Base-by-base conservation (phyloP, 1,140 invertebrate genomes). In the Ips nitidus region DNA sequence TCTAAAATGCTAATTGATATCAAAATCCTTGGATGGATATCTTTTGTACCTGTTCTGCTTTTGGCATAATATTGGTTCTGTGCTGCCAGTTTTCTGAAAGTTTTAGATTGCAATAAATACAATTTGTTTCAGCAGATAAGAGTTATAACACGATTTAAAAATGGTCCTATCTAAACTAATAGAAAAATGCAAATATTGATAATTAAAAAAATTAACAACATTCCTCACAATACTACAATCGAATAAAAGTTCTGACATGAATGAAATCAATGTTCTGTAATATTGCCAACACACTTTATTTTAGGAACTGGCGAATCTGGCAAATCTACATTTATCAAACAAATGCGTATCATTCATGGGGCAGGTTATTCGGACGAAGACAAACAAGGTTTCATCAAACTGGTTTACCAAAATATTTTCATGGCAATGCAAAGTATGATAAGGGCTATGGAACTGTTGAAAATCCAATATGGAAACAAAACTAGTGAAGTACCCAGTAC, bases 381-480 rank as follows among this genome's bases (percentile, higher is more conserved):
- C 84, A 98, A 98, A 84, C 88, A 94, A 75, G 93, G 94, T 69
- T 98, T 98, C 83, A 98, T 99, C 80, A 98, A 98, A 85, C 89
- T 99, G 77, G 97, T 99, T 57, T 99, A 97, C 84, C 98, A 99
- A 86, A 99, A 99, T 86, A 99, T 99, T 82, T 99, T 99, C 85
- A 99, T 99, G 97, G 97, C 98, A 71, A 99, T 99, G 96, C 95
- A 99, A 84, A 95, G 94, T 79, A 99, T 99, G 97, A 98, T 99
- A 77, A 89, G 96, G 76, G 98, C 97, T 75, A 99, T 99, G 97
- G 97, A 99, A 81, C 89, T 98, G 78, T 90, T 99, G 76, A 96
- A 94, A 86, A 98, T 99, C 81, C 89, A 91, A 79, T 99, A 98
- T 83, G 92, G 89, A 75, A 90, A 95, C 81, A 88, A 91, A 75